Base-by-base conservation (phyloP, 2,888 invertebrate species). In the Polydesmus complanatus region DNA sequence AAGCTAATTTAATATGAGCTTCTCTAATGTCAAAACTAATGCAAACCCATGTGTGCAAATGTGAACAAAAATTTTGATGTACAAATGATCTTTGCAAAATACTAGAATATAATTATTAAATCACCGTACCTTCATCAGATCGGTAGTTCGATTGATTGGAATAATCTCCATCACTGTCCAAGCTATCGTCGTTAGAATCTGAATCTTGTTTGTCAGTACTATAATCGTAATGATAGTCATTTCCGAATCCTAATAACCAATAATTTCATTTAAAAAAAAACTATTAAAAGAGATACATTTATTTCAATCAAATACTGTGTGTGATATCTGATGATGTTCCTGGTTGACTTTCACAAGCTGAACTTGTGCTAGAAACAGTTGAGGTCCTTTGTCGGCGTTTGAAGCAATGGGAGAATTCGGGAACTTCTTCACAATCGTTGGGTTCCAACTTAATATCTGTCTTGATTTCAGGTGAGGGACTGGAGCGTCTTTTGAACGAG, bases 81-180 rank as follows among this genome's bases (percentile, higher is more conserved):
- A 18, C 48, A 11, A 47, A 11, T 47, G 48, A 47, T 11, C 11
- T 47, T 47, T n/a, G n/a, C 48, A 18, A 47, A 47, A 14, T 11
- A 47, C 11, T 14, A 47, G 48, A 47, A 11, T 14, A 51, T 14
- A 11, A 51, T 14, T 11, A 47, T 47, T 47, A 47, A 47, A 47
- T 47, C 48, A 25, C 60, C n/a, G 27, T 73, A 81, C 83, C 82
- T 77, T 84, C 86, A 74, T 90, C 90, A 62, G 87, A 86, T 65
- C 87, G 88, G 64, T 62, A 90, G 70, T 88, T 89, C 74, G 89
- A 88, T 77, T 88, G 84, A 71, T 87, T 87, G 19, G 67, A 64
- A 70, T 86, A 87, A 68, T 90, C 90, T 68, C 88, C 87, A 64
- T 72, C 71, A 56, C 71, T 70, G 56, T 70, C 71, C 64, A 84